phyloP scores from a whole-genome alignment of 1,140 invertebrate species.

The Megalopta genalis region DNA sequence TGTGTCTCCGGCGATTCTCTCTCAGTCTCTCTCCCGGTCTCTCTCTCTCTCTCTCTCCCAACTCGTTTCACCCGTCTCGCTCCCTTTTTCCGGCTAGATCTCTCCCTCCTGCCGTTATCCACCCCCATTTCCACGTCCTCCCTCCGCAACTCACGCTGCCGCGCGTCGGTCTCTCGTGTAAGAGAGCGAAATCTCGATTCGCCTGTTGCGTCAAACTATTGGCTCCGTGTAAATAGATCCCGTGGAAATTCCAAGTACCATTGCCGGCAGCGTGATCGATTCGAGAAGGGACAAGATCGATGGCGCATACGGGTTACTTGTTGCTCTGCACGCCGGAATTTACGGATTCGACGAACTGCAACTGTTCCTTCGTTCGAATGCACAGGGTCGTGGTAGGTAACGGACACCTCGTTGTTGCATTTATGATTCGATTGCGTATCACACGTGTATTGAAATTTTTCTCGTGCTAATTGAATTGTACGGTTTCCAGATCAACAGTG shows the following conservation, averaged over 20 bases:
- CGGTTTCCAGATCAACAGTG: slow-evolving; percentile 15
- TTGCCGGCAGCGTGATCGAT: slow-evolving; percentile 26
- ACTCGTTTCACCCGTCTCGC: slow-evolving; percentile 1
- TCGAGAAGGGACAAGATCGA: slow-evolving; percentile 29
- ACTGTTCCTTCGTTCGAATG: neutral
- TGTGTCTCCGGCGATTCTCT: slow-evolving; percentile 1
- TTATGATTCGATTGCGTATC: too few relatives aligned
- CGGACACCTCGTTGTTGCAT: too few relatives aligned
- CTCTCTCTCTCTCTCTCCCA: neutral
- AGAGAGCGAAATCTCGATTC: slow-evolving; percentile 50
- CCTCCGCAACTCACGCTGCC: neutral
- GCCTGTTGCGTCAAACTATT: slow-evolving; percentile 54
- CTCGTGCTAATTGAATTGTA: neutral
- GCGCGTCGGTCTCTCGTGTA: slow-evolving; percentile 37
- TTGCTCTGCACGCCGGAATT: slow-evolving; percentile 24
- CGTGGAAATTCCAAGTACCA: slow-evolving; percentile 32
- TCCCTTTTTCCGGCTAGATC: slow-evolving; percentile 33
- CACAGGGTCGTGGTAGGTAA: neutral
- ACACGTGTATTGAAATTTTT: too few relatives aligned
- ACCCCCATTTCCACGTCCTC: too few relatives aligned
- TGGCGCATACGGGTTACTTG: slow-evolving; percentile 41
- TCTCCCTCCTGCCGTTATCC: neutral
- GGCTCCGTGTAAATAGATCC: slow-evolving; percentile 45
- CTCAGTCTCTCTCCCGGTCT: slow-evolving; percentile 4
- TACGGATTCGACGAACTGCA: slow-evolving; percentile 6